Conservation (phyloP, 2,888 invertebrate species). For the Eupithecia tripunctaria region DNA sequence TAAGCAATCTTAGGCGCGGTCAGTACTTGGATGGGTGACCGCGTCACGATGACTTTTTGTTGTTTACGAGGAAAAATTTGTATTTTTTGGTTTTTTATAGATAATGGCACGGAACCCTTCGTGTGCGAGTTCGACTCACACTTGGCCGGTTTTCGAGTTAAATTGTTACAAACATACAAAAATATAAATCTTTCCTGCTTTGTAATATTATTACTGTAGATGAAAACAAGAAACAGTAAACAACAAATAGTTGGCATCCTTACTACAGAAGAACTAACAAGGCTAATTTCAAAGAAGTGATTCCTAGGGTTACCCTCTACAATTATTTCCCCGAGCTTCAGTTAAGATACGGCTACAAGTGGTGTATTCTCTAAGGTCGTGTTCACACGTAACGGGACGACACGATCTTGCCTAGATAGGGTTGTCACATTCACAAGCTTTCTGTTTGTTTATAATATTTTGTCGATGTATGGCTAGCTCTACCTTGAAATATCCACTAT, state of each 20-base stretch:
- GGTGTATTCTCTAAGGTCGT: slow-evolving; percentile 15
- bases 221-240: too few relatives aligned
- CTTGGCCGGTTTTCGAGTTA: too few relatives aligned
- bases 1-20: too few relatives aligned
- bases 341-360: slow-evolving; percentile 11
- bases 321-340: slow-evolving; percentile 18
- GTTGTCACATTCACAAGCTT: slow-evolving; percentile 15
- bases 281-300: neutral
- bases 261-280: neutral
- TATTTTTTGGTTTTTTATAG: too few relatives aligned
- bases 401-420: slow-evolving; percentile 26
- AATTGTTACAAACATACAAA: too few relatives aligned
- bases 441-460: neutral
- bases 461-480: neutral
- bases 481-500: neutral
- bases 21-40: too few relatives aligned
- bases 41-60: too few relatives aligned
- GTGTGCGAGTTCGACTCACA: too few relatives aligned
- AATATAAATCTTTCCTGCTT: too few relatives aligned
- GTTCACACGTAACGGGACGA: slow-evolving; percentile 35
- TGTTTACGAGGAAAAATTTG: too few relatives aligned
- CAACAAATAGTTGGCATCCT: neutral
- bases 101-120: too few relatives aligned
- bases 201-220: too few relatives aligned
- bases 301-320: neutral